Conservation (phyloP, 30 jellyfish, hydroid and myxozoan genomes). For the Cassiopea xamachana region DNA sequence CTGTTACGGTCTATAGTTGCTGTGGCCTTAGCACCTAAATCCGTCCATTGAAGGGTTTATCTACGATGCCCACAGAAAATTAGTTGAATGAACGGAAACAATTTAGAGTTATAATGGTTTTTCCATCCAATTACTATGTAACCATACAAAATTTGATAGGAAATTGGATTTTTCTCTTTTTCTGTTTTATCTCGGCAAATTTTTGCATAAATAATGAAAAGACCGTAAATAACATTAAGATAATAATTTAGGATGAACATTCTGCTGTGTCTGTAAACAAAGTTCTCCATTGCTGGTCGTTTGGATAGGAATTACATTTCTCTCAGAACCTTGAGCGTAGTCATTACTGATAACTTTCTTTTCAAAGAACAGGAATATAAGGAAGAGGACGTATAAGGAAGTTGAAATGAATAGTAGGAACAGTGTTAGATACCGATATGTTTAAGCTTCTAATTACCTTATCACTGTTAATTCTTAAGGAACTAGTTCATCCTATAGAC, state of each 20-base stretch:
- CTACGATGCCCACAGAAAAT: constrained; percentile 33
- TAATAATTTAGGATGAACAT: not conserved
- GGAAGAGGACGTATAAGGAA: too few species aligned
- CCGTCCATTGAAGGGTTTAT: constrained; percentile 3
- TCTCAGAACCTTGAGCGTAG: not conserved
- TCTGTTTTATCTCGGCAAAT: constrained; percentile 8
- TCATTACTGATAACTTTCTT: too few species aligned
- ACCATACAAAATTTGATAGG: constrained; percentile 31
- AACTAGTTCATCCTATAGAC: too few species aligned
- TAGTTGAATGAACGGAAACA: constrained; percentile 29
- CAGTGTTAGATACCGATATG: too few species aligned
- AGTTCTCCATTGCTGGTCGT: not conserved
- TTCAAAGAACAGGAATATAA: too few species aligned
- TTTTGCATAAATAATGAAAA: not conserved
- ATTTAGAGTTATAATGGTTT: constrained; percentile 30
- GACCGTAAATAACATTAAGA: constrained; percentile 7
- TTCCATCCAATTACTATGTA: constrained; percentile 24
- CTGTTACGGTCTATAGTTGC: constrained; percentile 8
- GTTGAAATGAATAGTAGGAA: too few species aligned
- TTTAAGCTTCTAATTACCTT: too few species aligned
- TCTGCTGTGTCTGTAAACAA: not conserved
- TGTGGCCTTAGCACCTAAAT: constrained; percentile 27
- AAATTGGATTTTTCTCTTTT: constrained; percentile 28
- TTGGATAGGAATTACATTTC: not conserved
- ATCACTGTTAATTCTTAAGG: too few species aligned